Evolutionary conservation across 2,797 vertebrate species (phyloP).

Genomic region (Oreortyx pictus): DNA sequence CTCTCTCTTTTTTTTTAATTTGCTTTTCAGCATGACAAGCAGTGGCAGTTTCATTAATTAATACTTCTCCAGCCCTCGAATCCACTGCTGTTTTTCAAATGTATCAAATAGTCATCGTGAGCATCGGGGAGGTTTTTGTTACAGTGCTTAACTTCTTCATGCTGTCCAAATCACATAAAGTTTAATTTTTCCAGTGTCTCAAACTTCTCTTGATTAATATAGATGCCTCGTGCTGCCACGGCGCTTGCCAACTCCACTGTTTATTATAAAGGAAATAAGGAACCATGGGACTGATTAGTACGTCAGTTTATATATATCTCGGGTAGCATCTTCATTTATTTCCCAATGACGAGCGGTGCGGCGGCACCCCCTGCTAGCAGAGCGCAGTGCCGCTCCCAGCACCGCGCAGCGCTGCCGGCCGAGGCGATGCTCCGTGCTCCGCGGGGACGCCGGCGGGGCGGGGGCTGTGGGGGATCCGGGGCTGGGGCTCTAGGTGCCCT

Average conservation of each 20-base stretch:
- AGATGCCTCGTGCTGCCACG: conserved; percentile 66
- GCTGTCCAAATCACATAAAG: conserved; percentile 73
- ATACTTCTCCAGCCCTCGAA: conserved; percentile 51
- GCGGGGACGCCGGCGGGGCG: conserved; percentile 53
- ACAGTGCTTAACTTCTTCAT: conserved; percentile 71
- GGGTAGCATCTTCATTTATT: conserved; percentile 71
- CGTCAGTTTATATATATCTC: conserved; percentile 65
- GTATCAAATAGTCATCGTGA: conserved; percentile 60
- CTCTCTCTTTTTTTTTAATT: background rate
- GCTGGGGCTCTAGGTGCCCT: conserved; percentile 88
- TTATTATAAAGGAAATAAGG: conserved; percentile 69
- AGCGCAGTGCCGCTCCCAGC: conserved; percentile 2
- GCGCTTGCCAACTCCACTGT: conserved; percentile 71
- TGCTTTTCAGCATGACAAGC: conserved; percentile 56
- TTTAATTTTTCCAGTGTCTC: conserved; percentile 84
- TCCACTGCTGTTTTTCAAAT: conserved; percentile 50
- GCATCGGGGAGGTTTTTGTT: conserved; percentile 63
- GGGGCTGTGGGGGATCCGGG: conserved; percentile 44
- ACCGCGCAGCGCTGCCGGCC: conserved; percentile 44
- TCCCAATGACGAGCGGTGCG: conserved; percentile 41
- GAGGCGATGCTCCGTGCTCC: conserved; percentile 56
- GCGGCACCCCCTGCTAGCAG: conserved; percentile 35
- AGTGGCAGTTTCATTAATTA: conserved; percentile 72
- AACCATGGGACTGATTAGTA: conserved; percentile 73
- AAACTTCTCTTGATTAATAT: conserved; percentile 72